Conservation (phyloP, 2,113 vertebrate genomes). For the Sus scrofa region DNA sequence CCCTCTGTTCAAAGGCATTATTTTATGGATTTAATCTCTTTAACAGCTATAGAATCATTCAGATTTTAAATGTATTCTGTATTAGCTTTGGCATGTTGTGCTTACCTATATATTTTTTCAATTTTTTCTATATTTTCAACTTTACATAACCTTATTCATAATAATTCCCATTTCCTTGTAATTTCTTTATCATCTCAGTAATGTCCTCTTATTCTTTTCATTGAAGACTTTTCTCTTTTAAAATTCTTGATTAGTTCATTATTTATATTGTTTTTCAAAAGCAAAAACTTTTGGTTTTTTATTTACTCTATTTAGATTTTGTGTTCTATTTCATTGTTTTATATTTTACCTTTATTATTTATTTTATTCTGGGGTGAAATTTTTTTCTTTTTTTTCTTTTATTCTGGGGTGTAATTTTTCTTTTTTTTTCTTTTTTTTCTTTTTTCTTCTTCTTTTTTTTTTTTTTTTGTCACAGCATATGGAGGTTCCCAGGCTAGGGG, state of each 20-base stretch:
- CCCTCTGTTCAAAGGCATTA: neutral
- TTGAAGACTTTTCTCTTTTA: neutral
- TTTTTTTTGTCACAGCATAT: too few relatives aligned
- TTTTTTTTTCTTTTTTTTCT: neutral
- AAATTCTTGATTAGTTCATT: neutral
- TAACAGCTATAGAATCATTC: neutral
- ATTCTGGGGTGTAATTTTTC: neutral
- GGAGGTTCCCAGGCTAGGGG: too few relatives aligned
- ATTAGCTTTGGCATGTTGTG: neutral
- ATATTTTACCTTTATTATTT: neutral
- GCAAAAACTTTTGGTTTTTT: neutral
- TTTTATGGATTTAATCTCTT: neutral
- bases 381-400: neutral
- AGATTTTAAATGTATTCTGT: neutral
- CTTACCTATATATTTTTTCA: neutral
- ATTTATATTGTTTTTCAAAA: neutral
- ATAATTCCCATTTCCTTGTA: neutral
- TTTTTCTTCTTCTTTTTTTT: neutral
- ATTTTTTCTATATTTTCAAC: constrained; percentile 20
- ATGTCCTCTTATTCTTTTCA: neutral
- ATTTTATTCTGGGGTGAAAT: too few relatives aligned
- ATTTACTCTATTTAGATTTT: neutral
- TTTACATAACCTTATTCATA: neutral
- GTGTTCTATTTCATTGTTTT: neutral
- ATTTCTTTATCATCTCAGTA: neutral